These are phyloP conservation scores for Diarsia brunnea DNA, from an alignment of 2,888 invertebrate species.

Conservation along the genomic window DNA sequence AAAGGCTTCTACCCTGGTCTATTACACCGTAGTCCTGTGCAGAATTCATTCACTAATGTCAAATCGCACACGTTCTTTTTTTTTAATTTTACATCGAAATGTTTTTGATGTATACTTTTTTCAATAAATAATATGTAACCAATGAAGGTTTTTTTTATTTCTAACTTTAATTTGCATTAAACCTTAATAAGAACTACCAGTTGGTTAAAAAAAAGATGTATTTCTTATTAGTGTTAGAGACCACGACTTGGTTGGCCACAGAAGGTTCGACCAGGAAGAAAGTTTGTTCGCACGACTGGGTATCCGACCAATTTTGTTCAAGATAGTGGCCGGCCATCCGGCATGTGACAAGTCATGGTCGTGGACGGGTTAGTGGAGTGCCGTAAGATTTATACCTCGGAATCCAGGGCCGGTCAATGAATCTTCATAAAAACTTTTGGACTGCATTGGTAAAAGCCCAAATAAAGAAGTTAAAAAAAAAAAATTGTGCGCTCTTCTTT, in stretches of 20 bases:
- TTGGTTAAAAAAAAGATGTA: too few relatives aligned
- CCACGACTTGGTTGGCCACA: not conserved
- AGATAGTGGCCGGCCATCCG: not conserved
- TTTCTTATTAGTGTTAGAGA: too few relatives aligned
- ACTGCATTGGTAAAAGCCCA: too few relatives aligned
- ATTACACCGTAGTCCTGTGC: constrained; percentile 59
- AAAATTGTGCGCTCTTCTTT: too few relatives aligned
- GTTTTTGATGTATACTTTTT: constrained; percentile 89
- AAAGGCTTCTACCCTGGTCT: too few relatives aligned
- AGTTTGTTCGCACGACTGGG: too few relatives aligned
- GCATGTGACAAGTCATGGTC: not conserved
- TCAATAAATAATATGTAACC: constrained; percentile 88
- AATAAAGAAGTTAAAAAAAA: too few relatives aligned
- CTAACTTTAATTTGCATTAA: not conserved
- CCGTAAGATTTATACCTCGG: too few relatives aligned
- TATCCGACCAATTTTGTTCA: too few relatives aligned
- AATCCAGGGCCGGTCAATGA: too few relatives aligned
- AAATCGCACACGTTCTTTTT: constrained; percentile 82
- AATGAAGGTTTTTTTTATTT: constrained; percentile 65
- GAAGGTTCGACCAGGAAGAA: not conserved
- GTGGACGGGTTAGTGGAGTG: too few relatives aligned
- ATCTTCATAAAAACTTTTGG: too few relatives aligned
- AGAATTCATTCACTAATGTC: constrained; percentile 64
- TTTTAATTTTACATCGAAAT: constrained; percentile 89
- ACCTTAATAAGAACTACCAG: not conserved